Conservation (phyloP, 1,140 invertebrate genomes). For the Homarus americanus region DNA sequence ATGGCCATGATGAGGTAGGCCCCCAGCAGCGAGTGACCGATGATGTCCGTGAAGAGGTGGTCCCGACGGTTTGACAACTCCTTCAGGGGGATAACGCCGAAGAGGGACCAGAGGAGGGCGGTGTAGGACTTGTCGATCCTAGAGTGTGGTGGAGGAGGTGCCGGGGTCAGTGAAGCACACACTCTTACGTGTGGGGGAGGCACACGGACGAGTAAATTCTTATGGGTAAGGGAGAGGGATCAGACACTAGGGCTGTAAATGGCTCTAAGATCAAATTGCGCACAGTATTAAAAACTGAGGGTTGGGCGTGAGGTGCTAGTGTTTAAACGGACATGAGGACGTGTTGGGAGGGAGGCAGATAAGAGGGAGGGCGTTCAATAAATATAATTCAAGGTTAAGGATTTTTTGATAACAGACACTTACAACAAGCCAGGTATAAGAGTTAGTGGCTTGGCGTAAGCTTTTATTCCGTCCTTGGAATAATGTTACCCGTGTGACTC, state of each 20-base stretch:
- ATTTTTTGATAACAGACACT: no score
- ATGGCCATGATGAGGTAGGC: conserved; percentile 81
- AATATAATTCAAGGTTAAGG: no score
- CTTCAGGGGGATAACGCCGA: conserved; percentile 77
- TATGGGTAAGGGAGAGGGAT: not conserved
- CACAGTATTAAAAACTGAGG: not conserved
- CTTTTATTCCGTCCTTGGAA: no score
- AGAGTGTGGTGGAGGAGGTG: conserved; percentile 32
- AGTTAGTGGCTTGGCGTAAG: no score
- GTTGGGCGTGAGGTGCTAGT: no score
- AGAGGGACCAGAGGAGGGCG: conserved; percentile 82
- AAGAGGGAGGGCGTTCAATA: no score
- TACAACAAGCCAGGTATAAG: no score
- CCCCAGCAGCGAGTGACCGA: conserved; percentile 78
- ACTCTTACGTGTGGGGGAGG: not conserved
- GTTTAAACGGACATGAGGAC: no score
- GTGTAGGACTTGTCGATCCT: conserved; percentile 80
- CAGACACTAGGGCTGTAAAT: not conserved
- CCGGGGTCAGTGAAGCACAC: not conserved
- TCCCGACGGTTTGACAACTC: conserved; percentile 73
- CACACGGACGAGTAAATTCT: not conserved
- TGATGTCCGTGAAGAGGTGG: conserved; percentile 75
- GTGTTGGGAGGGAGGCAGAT: no score
- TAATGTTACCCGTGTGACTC: no score
- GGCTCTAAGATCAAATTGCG: not conserved